Evolutionary conservation across 1,140 invertebrate species (phyloP), one percentile per base, ranked within the genome.

Genomic region (Antheraea pernyi): DNA sequence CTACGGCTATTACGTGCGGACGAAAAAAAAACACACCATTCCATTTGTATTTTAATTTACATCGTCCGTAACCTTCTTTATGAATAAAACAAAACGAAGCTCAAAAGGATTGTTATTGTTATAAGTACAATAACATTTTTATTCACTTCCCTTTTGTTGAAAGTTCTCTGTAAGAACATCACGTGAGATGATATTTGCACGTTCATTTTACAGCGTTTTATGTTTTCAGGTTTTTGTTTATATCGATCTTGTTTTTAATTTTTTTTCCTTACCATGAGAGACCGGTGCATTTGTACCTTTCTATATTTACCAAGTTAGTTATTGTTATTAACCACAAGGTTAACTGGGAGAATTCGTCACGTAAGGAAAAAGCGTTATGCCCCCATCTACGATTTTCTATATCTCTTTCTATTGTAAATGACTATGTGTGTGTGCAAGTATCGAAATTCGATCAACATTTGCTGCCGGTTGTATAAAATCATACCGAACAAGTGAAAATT

Each of bases 91-190:
- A 66, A 71, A 68, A 66, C 67, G 48, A 62, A 59, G 19, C 37
- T 67, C 39, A 73, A 69, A 53, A 67, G 68, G 67, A 60, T 73
- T 69, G 42, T 61, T 59, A 69, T 67, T 73, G 63, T 48, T 73
- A 58, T 58, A 39, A 22, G 39, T 65, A 67, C 65, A 71, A 42
- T 53, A 53, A 53, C 46, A 53, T 53, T 53, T 53, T 53, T 53
- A 53, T 53, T 53, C 46, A n/a, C 46, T 53, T 53, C 5, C 46
- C 46, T 53, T 53, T 53, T 53, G 46, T 53, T 53, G 16, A 53
- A 53, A 16, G 46, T 53, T 53, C 13, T 53, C 46, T 61, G 19
- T 0, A 9, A 19, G 19, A n/a, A 53, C 16, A 53, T 53, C 46
- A 13, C 16, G 46, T 53, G 46, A 1, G 46, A 53, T 53, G 46